phyloP scores from a whole-genome alignment of 92 coral and sea anemone genomes.

The Phenganax subtilis region DNA sequence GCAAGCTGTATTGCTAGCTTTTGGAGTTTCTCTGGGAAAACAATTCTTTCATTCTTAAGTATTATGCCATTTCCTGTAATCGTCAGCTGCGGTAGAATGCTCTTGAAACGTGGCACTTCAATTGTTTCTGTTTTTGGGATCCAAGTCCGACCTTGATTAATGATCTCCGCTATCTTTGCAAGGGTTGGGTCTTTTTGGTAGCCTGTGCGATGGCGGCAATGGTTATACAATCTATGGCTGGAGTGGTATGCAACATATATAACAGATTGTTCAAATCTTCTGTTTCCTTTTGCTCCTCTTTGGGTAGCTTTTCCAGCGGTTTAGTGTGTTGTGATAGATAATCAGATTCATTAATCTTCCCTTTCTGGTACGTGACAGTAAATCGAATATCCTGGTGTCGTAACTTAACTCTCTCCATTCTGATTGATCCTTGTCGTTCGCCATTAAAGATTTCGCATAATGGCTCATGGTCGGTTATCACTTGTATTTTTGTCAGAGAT shows the following conservation, averaged over 20 bases:
- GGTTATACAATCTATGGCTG: not conserved
- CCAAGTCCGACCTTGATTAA: not conserved
- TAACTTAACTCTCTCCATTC: not conserved
- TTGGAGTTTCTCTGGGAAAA: not conserved
- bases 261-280: not conserved
- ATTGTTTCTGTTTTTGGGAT: not conserved
- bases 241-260: not conserved
- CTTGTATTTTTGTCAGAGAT: slow-evolving; percentile 1
- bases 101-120: not conserved
- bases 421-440: not conserved
- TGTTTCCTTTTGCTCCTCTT: not conserved
- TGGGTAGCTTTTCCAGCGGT: not conserved
- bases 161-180: not conserved
- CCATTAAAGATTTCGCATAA: slow-evolving; percentile 6
- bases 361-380: not conserved
- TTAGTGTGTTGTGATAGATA: slow-evolving; percentile 4
- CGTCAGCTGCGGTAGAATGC: not conserved
- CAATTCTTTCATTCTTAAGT: not conserved
- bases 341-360: not conserved
- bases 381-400: not conserved
- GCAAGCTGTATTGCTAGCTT: not conserved
- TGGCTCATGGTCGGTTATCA: not conserved
- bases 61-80: not conserved
- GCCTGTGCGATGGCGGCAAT: not conserved
- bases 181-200: not conserved